Percentiles rank a stretch among this genome's conserved stretches.
phyloP scores from a whole-genome alignment of 2,113 vertebrate species.

The Gymnarchus niloticus region DNA sequence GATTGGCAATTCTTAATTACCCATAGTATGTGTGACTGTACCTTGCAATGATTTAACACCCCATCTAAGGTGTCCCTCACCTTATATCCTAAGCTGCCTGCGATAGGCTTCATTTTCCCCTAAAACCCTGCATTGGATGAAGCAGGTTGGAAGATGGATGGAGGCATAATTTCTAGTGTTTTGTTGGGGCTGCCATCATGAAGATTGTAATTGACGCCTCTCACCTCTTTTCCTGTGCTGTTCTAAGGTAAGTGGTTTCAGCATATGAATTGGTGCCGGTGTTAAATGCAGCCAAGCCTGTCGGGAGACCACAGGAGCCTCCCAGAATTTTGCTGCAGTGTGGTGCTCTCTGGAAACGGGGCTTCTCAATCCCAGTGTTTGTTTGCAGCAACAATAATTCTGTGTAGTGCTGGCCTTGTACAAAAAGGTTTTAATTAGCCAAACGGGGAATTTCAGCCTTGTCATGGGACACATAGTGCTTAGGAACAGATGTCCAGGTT shows the following conservation, averaged over 20 bases:
- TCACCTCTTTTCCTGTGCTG: not conserved
- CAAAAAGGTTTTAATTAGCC: not conserved
- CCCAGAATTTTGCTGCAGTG: no score
- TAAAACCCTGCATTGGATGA: no score
- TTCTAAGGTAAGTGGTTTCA: not conserved
- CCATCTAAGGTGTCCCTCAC: no score
- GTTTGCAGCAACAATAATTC: not conserved
- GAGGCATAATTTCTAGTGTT: not conserved
- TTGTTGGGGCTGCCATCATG: not conserved
- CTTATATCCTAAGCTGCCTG: no score
- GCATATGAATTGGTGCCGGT: not conserved
- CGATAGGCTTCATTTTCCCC: no score
- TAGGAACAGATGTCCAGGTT: not conserved
- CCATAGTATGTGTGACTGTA: no score
- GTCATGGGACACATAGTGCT: not conserved
- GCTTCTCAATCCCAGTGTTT: not conserved
- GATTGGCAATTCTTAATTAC: no score
- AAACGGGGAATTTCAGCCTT: not conserved
- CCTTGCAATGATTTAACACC: no score
- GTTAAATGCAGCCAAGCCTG: not conserved
- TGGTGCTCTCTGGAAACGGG: not conserved
- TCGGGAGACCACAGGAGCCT: not conserved
- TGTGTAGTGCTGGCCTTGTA: not conserved
- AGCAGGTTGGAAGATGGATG: no score
- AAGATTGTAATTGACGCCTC: not conserved